A percentile compares a stretch with the other conserved stretches of the same genome.
phyloP scores from a whole-genome alignment of 1,140 invertebrate genomes.

The Phymorhynchus buccinoides region DNA sequence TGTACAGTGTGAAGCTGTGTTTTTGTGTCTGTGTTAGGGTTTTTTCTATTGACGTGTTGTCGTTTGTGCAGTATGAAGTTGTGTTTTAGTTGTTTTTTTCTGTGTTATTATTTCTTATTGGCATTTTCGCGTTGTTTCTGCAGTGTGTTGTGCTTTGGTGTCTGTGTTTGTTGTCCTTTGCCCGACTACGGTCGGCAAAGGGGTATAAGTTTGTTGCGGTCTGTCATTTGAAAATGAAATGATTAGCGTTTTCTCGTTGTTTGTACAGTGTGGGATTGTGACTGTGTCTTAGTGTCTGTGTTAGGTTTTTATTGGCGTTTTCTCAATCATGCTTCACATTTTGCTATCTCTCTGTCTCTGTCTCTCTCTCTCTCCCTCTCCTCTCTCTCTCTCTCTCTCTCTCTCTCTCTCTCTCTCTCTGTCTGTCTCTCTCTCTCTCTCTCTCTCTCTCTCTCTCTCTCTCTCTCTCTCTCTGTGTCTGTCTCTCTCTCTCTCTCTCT shows the following conservation, averaged over 20 bases:
- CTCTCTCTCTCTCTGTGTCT: not conserved
- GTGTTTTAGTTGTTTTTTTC: too few species aligned
- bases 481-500: not conserved
- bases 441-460: constrained; percentile 2
- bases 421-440: not conserved
- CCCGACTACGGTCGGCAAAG: too few species aligned
- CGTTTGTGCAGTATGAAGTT: too few species aligned
- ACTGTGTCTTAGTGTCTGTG: not conserved
- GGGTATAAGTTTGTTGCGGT: too few species aligned
- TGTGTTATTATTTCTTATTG: too few species aligned
- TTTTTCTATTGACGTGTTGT: too few species aligned
- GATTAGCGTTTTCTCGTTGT: too few species aligned
- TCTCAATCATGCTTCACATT: not conserved
- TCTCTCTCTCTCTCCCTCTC: constrained; percentile 7
- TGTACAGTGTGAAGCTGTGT: too few species aligned
- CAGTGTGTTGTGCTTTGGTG: not conserved
- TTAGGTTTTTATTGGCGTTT: not conserved
- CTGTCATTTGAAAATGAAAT: too few species aligned
- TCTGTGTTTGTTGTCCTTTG: not conserved
- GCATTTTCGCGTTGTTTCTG: not conserved
- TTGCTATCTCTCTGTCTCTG: not conserved
- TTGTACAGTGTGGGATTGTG: not conserved
- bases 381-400: not conserved
- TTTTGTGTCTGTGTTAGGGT: too few species aligned
- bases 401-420: not conserved